phyloP scores from a whole-genome alignment of 2,888 invertebrate genomes.

The Auanema sp. region DNA sequence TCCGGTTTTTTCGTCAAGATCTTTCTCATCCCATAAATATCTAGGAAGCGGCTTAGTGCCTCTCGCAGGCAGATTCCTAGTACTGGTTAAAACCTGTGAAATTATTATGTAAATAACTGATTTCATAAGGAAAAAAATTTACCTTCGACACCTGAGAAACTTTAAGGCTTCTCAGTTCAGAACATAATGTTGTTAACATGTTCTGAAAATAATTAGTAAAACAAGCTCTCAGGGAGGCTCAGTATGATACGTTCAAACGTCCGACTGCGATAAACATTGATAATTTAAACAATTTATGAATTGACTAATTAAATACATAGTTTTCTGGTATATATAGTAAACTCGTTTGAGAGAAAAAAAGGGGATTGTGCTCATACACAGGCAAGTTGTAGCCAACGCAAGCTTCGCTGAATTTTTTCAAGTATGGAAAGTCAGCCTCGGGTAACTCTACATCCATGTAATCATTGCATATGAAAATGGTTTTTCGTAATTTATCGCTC shows the following conservation, averaged over 20 bases:
- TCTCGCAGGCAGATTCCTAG: constrained; percentile 44
- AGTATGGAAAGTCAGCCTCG: constrained; percentile 7
- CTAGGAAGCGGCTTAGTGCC: constrained; percentile 57
- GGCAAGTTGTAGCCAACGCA: constrained; percentile 9
- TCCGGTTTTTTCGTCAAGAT: constrained; percentile 51
- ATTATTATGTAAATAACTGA: not conserved
- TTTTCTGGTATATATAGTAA: constrained; percentile 4
- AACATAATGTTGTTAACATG: constrained; percentile 28
- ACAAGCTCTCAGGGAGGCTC: too few species aligned
- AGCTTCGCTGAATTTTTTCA: constrained; percentile 5
- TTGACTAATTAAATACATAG: not conserved
- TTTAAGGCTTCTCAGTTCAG: constrained; percentile 24
- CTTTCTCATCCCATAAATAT: constrained; percentile 53
- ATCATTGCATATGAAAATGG: constrained; percentile 32
- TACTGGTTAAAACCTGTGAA: constrained; percentile 19
- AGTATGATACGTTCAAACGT: too few species aligned
- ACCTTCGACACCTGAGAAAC: constrained; percentile 4
- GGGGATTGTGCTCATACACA: constrained; percentile 6
- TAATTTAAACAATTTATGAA: not conserved
- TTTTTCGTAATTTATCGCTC: constrained; percentile 11
- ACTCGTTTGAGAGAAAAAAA: constrained; percentile 11
- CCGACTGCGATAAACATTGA: too few species aligned
- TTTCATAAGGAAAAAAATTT: not conserved
- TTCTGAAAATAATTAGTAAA: not conserved
- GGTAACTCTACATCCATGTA: constrained; percentile 18